phyloP scores from a whole-genome alignment of 1,140 invertebrate species.

The Teleogryllus occipitalis region DNA sequence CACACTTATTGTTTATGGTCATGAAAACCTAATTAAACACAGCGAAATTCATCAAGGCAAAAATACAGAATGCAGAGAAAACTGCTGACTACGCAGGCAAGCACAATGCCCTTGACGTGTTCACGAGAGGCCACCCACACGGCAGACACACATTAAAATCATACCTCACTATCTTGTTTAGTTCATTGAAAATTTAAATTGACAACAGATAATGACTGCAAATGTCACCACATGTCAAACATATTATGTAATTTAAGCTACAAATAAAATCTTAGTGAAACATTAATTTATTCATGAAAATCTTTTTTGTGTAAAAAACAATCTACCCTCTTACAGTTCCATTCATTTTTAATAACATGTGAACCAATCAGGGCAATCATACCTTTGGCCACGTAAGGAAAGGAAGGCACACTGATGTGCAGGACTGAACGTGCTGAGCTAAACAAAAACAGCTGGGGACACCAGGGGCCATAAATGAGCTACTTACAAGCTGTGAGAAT shows the following conservation, averaged over 20 bases:
- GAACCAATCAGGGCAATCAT: not conserved
- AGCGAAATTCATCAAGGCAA: not conserved
- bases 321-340: not conserved
- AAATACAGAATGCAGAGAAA: not conserved
- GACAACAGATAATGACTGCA: too few species aligned
- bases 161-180: too few species aligned
- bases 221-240: too few species aligned
- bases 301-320: not conserved
- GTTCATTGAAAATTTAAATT: too few species aligned
- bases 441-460: not conserved
- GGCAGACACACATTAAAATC: too few species aligned
- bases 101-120: not conserved
- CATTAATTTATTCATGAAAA: not conserved
- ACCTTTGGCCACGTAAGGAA: not conserved
- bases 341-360: not conserved
- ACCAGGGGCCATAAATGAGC: not conserved
- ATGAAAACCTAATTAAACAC: not conserved
- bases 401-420: not conserved
- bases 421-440: not conserved
- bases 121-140: not conserved
- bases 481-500: not conserved
- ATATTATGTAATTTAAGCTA: too few species aligned
- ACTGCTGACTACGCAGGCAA: not conserved
- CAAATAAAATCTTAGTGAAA: not conserved
- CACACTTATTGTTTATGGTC: not conserved